phyloP scores from a whole-genome alignment of 2,797 vertebrate species.

The Uromys caudimaculatus region DNA sequence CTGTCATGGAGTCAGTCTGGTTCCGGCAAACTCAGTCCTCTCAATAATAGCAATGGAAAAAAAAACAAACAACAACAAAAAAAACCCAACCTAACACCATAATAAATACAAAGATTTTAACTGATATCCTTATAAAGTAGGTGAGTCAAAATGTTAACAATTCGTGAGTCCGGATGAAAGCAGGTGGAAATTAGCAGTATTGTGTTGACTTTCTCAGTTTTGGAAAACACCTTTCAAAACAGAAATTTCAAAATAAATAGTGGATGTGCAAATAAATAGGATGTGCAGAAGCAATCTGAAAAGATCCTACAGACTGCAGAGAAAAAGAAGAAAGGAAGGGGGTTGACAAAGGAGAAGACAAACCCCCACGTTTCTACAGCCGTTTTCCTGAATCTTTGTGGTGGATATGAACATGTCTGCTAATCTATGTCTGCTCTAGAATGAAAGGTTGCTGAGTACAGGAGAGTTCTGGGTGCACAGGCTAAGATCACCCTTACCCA shows the following conservation, averaged over 20 bases:
- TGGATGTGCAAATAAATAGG: too few species aligned
- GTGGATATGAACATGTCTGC: neutral
- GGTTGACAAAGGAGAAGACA: neutral
- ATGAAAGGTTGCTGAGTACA: neutral
- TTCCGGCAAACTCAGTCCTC: neutral
- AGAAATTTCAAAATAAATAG: slow-evolving; percentile 20
- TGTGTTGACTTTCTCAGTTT: neutral
- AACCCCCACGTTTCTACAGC: neutral
- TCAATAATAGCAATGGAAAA: neutral
- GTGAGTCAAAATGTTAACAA: neutral
- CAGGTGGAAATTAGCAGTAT: neutral
- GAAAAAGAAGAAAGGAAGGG: neutral
- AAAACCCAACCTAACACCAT: neutral
- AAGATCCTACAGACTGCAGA: neutral
- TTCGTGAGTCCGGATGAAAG: neutral
- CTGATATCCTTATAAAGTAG: neutral
- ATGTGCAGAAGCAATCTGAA: neutral
- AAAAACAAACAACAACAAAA: neutral
- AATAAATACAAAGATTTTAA: neutral
- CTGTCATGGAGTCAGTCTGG: neutral
- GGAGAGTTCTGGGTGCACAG: neutral
- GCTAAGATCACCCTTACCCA: neutral
- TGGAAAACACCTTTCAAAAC: slow-evolving; percentile 1
- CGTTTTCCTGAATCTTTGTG: neutral
- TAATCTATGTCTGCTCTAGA: neutral